Evolutionary conservation across 2,113 vertebrate genomes (phyloP).

Genomic region (Clupea harengus): DNA sequence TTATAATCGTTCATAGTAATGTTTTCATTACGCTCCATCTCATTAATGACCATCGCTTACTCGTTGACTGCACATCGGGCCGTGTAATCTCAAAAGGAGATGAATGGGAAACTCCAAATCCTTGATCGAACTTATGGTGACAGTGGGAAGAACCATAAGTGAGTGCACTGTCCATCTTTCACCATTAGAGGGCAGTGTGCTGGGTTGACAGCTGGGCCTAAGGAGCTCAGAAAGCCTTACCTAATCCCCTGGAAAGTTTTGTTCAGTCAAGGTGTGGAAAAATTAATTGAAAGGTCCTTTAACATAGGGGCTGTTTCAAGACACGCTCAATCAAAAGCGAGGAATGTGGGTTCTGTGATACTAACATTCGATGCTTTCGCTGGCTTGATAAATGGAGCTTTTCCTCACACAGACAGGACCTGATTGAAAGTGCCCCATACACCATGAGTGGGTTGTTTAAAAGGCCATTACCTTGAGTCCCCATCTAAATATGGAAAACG

Average conservation of each 20-base stretch:
- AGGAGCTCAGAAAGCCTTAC: constrained; percentile 50
- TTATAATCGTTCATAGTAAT: too few relatives aligned
- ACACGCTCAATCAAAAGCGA: constrained; percentile 51
- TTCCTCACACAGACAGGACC: background rate
- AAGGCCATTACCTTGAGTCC: background rate
- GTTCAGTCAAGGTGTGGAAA: constrained; percentile 63
- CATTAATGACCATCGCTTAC: too few relatives aligned
- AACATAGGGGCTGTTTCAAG: constrained; percentile 53
- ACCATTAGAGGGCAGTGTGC: constrained; percentile 58
- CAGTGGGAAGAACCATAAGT: background rate
- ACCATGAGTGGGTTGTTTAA: background rate
- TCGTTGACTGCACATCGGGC: too few relatives aligned
- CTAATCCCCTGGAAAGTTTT: constrained; percentile 66
- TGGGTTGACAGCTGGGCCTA: constrained; percentile 15
- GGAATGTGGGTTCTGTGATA: constrained; percentile 42
- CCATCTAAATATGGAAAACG: constrained; percentile 20
- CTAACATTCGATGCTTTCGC: constrained; percentile 32
- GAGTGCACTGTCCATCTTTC: constrained; percentile 18
- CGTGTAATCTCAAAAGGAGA: background rate
- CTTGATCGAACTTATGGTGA: background rate
- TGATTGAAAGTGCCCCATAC: background rate
- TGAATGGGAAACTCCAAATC: background rate
- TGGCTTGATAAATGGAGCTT: constrained; percentile 8
- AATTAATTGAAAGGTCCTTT: constrained; percentile 50
- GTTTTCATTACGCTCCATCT: too few relatives aligned